A percentile compares a stretch with the other conserved stretches of the same genome.
Evolutionary conservation across 2,888 invertebrate genomes (phyloP).

Genomic region (Scaptomyza reducta): DNA sequence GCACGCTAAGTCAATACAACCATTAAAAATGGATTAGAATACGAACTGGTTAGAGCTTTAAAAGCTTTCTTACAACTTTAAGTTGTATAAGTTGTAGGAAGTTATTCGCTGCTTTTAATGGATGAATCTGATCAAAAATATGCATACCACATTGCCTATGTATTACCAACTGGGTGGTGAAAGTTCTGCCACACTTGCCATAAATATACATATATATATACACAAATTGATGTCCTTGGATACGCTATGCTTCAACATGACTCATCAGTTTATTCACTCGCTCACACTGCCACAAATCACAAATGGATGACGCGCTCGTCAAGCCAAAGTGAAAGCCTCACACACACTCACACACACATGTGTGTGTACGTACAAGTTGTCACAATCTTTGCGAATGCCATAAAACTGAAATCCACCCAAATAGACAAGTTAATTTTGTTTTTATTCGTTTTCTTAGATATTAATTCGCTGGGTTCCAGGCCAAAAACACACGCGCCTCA

Average conservation of each 20-base stretch:
- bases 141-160: neutral
- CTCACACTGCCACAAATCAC: slow-evolving; percentile 1
- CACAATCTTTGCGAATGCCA: slow-evolving; percentile 38
- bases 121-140: too few species aligned
- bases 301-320: slow-evolving; percentile 45
- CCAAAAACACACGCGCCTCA: slow-evolving; percentile 31
- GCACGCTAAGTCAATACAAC: too few species aligned
- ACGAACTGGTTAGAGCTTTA: too few species aligned
- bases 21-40: too few species aligned
- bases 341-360: neutral
- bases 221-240: slow-evolving; percentile 30
- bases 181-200: slow-evolving; percentile 28
- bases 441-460: slow-evolving; percentile 24
- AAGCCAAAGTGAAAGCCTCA: slow-evolving; percentile 12
- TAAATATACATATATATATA: slow-evolving; percentile 38
- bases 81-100: too few species aligned
- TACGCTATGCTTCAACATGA: slow-evolving; percentile 31
- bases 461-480: slow-evolving; percentile 24
- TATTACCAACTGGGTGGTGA: slow-evolving; percentile 6
- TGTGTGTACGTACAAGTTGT: slow-evolving; percentile 27
- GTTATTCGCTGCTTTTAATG: too few species aligned
- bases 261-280: slow-evolving; percentile 32
- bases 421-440: slow-evolving; percentile 64
- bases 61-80: too few species aligned
- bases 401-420: slow-evolving; percentile 65